Percentiles rank a stretch among this genome's conserved stretches.
These are phyloP conservation scores for Mechanitis messenoides DNA, from an alignment of 2,888 invertebrate species.

Conservation along the genomic window DNA sequence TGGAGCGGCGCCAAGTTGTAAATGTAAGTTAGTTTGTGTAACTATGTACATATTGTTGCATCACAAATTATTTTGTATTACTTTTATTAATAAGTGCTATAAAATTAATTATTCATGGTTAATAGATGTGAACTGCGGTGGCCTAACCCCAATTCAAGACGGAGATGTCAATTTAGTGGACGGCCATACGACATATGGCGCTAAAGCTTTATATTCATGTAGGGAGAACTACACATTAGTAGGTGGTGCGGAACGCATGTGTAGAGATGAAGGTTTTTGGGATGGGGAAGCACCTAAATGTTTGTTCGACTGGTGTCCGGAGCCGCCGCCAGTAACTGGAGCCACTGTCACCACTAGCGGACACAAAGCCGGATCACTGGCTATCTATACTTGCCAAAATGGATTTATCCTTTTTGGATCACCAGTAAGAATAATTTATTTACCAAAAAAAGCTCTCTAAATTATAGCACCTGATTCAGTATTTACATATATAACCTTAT, in stretches of 20 bases:
- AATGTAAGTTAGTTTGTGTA: conserved; percentile 80
- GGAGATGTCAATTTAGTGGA: conserved; percentile 82
- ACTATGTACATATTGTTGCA: neutral
- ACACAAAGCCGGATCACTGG: conserved; percentile 86
- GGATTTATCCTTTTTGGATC: conserved; percentile 91
- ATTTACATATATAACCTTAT: neutral
- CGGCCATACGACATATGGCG: conserved; percentile 86
- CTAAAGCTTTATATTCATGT: conserved; percentile 85
- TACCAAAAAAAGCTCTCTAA: too few species aligned
- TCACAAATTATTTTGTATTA: neutral
- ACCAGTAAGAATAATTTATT: conserved; percentile 74
- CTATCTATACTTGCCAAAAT: conserved; percentile 86
- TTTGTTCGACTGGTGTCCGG: conserved; percentile 91
- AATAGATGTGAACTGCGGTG: conserved; percentile 89
- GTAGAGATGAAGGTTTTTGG: conserved; percentile 86
- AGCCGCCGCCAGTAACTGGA: conserved; percentile 86
- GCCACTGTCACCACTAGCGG: conserved; percentile 83
- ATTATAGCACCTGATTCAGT: neutral
- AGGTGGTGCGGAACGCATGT: conserved; percentile 83
- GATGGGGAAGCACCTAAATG: conserved; percentile 87
- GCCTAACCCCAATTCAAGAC: conserved; percentile 81
- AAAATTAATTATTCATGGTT: conserved; percentile 14
- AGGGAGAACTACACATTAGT: conserved; percentile 90
- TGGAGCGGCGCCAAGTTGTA: conserved; percentile 87
- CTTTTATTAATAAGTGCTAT: neutral